Base-by-base conservation (phyloP, 2,888 invertebrate genomes). In the Pseudococcus viburni region DNA sequence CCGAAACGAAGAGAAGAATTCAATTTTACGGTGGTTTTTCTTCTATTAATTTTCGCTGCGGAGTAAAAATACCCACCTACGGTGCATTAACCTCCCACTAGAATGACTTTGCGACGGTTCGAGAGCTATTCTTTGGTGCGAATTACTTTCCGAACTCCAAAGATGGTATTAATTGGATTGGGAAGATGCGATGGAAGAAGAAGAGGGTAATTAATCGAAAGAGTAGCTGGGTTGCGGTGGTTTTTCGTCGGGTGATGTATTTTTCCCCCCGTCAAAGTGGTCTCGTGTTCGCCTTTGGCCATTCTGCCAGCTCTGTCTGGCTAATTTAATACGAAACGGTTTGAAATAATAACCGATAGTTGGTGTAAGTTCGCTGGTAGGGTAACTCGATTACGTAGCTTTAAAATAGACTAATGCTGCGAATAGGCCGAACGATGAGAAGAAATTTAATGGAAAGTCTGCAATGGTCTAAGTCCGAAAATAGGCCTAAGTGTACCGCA, bases 281-380 rank as follows among this genome's bases (percentile, higher is more conserved):
- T 51, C 51, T 51, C 51, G 51, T 17, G 51, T 15, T 17, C 7
- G 68, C 26, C 68, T 1, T 1, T 33, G 68, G 68, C 26, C 12
- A 73, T 15, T 33, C 33, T 2, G 33, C 12, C 12, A 73, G 9
- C 68, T 26, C 26, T 33, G 26, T 73, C 26, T 26, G n/a, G 11
- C 5, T 73, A 73, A 73, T 73, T 33, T 11, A 26, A 73, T 73
- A 73, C 12, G n/a, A 11, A 33, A 73, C 11, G 68, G 26, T 73
- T 73, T 73, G 33, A 73, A 26, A 73, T 73, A 73, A 73, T 73
- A 73, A 26, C 26, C 26, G 12, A 73, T 73, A 73, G 8, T 73
- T 12, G 22, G 68, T 73, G 17, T 15, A 15, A 64, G 64, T 64
- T 22, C 15, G 64, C 64, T 64, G 2, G 19, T 22, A 22, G 33